These are phyloP conservation scores for Ligdia adustata DNA, from an alignment of 2,888 invertebrate species.

Conservation along the genomic window DNA sequence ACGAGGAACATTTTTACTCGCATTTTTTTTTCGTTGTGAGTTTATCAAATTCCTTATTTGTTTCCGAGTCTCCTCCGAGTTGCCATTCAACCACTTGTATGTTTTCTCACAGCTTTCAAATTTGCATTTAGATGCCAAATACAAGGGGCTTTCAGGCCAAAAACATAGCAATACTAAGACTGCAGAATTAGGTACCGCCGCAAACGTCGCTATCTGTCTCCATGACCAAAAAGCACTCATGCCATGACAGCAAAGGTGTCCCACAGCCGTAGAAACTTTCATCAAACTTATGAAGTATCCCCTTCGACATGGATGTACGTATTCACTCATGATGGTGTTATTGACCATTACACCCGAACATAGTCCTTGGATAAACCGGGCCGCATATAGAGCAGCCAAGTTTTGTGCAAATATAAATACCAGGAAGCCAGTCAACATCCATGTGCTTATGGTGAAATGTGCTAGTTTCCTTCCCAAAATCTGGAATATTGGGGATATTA, in stretches of 20 bases:
- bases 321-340: slow-evolving; percentile 47
- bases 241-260: slow-evolving; percentile 47
- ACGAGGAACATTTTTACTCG: no score
- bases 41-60: slow-evolving; percentile 47
- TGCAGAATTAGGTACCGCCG: slow-evolving; percentile 28
- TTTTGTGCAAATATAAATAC: slow-evolving; percentile 42
- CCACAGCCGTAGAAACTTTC: slow-evolving; percentile 40
- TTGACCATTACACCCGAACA: slow-evolving; percentile 45
- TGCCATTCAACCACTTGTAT: slow-evolving; percentile 47
- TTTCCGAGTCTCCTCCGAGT: slow-evolving; percentile 33
- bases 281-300: slow-evolving; percentile 49
- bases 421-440: slow-evolving; percentile 43
- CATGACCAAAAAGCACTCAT: slow-evolving; percentile 44
- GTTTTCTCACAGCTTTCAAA: slow-evolving; percentile 47
- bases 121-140: slow-evolving; percentile 48
- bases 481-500: slow-evolving; percentile 48
- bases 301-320: slow-evolving; percentile 44
- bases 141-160: slow-evolving; percentile 57
- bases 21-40: slow-evolving; percentile 28
- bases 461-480: slow-evolving; percentile 46
- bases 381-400: slow-evolving; percentile 40
- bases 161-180: slow-evolving; percentile 39
- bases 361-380: slow-evolving; percentile 49
- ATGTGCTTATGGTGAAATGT: slow-evolving; percentile 28
- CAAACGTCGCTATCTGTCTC: slow-evolving; percentile 46